Percentiles rank a stretch among this genome's conserved stretches.
Conservation (phyloP, 92 coral and sea anemone species). For the Epizoanthus illoricatus region DNA sequence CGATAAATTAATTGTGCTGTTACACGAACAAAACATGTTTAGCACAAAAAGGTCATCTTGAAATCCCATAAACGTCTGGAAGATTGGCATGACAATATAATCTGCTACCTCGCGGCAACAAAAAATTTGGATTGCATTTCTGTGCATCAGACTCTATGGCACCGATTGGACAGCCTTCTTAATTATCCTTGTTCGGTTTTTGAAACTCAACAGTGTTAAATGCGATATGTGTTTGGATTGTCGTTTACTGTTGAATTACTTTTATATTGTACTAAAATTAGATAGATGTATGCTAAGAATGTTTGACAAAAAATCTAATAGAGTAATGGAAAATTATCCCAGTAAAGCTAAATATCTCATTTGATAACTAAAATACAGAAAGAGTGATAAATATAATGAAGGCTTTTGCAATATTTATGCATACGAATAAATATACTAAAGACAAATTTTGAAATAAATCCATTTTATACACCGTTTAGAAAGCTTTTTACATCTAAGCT, state of each 20-base stretch:
- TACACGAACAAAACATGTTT: neutral
- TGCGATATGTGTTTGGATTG: neutral
- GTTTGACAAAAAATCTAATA: neutral
- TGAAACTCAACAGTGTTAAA: neutral
- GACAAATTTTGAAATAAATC: too few relatives aligned
- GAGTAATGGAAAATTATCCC: too few relatives aligned
- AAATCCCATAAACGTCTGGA: neutral
- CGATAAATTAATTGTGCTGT: too few relatives aligned
- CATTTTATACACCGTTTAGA: too few relatives aligned
- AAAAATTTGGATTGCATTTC: constrained; percentile 8
- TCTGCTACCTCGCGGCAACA: neutral
- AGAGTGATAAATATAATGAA: too few relatives aligned
- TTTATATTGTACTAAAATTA: neutral
- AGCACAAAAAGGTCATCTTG: neutral
- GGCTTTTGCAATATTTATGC: too few relatives aligned
- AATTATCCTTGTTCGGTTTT: neutral
- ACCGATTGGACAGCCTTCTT: constrained; percentile 6
- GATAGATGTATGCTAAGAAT: neutral
- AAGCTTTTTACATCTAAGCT: too few relatives aligned
- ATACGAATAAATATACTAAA: too few relatives aligned
- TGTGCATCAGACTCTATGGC: constrained; percentile 24
- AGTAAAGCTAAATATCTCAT: too few relatives aligned
- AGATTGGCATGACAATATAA: neutral
- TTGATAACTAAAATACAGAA: too few relatives aligned
- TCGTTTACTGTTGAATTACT: neutral